A percentile compares a stretch with the other conserved stretches of the same genome.
Evolutionary conservation across 2,797 vertebrate genomes (phyloP).

Genomic region (Poeciliopsis presidionis): DNA sequence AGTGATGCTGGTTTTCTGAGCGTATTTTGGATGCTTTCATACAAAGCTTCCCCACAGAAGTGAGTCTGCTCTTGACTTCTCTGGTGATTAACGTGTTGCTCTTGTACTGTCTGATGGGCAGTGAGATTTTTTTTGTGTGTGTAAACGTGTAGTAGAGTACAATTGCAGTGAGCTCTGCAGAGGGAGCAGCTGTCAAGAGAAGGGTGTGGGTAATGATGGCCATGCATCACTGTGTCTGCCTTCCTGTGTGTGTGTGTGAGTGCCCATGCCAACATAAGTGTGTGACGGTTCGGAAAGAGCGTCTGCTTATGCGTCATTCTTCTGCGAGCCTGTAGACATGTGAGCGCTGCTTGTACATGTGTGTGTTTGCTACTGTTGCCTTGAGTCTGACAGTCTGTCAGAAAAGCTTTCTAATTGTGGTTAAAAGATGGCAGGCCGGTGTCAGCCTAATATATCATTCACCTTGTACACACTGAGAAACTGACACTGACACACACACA

Average conservation of each 20-base stretch:
- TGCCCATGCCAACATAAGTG: conserved; percentile 14
- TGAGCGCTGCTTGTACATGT: conserved; percentile 24
- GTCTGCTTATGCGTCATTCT: conserved; percentile 55
- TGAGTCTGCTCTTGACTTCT: conserved; percentile 57
- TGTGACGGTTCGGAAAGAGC: conserved; percentile 42
- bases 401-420: conserved; percentile 77
- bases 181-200: conserved; percentile 74
- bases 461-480: conserved; percentile 41
- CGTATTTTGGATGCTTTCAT: background rate
- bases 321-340: conserved; percentile 45
- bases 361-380: conserved; percentile 41
- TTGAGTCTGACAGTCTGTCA: conserved; percentile 73
- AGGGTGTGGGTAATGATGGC: conserved; percentile 60
- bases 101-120: conserved; percentile 33
- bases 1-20: background rate
- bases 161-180: conserved; percentile 53
- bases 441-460: conserved; percentile 70
- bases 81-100: conserved; percentile 56
- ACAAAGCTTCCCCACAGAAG: background rate
- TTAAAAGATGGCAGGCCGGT: conserved; percentile 75
- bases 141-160: conserved; percentile 27
- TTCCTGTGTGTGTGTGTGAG: background rate
- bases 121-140: conserved; percentile 8
- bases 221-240: conserved; percentile 61
- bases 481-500: background rate